phyloP scores from a whole-genome alignment of 2,797 vertebrate genomes.

The Enteromius mattozi region DNA sequence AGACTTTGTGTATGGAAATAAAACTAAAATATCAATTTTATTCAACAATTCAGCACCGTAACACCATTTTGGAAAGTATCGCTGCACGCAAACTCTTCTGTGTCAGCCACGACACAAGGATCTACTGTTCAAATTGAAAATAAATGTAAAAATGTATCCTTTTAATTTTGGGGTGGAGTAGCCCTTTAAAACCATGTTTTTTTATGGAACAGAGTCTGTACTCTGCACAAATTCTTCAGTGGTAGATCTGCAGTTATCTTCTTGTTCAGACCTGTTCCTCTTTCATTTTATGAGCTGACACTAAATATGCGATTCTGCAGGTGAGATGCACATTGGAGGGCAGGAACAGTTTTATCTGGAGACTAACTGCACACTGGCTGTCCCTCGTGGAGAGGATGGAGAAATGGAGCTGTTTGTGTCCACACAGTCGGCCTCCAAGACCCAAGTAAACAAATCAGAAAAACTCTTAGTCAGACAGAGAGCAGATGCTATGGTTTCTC shows the following conservation, averaged over 20 bases:
- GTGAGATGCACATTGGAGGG: conserved; percentile 90
- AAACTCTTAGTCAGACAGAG: not conserved
- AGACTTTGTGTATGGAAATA: no score
- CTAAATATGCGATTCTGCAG: conserved; percentile 68
- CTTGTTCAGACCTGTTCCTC: not conserved
- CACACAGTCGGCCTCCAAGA: conserved; percentile 84
- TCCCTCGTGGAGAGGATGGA: conserved; percentile 88
- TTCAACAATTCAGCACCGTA: no score
- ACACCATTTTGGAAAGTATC: no score
- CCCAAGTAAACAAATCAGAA: conserved; percentile 75
- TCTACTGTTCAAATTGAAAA: no score
- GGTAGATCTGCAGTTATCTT: not conserved
- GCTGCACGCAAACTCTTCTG: no score
- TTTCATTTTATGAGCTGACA: conserved; percentile 10
- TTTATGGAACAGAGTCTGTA: not conserved
- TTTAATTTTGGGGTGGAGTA: no score
- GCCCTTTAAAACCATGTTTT: not conserved
- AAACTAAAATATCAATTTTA: no score
- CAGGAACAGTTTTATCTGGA: conserved; percentile 98
- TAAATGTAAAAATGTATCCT: no score
- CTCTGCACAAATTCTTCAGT: not conserved
- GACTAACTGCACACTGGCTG: conserved; percentile 88
- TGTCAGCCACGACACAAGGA: no score
- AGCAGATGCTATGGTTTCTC: not conserved
- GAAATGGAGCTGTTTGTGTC: conserved; percentile 95